Evolutionary conservation across 37 sponge, comb jelly and placozoan species (phyloP).

Genomic region (Chondrilla cf. caribensis): DNA sequence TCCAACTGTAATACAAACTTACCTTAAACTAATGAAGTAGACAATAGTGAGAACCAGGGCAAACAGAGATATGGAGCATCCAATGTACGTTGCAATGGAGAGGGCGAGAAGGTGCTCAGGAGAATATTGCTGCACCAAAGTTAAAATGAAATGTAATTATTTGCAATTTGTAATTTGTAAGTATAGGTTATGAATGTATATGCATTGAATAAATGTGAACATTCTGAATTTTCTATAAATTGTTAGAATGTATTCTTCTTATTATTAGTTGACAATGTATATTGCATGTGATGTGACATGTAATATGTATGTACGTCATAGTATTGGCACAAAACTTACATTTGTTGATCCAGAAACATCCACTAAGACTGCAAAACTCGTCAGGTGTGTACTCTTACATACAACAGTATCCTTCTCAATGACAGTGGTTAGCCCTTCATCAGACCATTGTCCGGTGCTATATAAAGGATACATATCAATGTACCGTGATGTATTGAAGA

Average conservation of each 20-base stretch:
- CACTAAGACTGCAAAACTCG: not conserved
- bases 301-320: no score
- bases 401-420: not conserved
- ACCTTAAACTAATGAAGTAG: conserved; percentile 6
- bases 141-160: not conserved
- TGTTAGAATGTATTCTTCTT: no score
- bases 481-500: no score
- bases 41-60: not conserved
- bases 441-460: not conserved
- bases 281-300: no score
- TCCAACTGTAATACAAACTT: no score
- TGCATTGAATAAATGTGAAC: no score
- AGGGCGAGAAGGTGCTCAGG: not conserved
- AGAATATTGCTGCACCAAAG: not conserved
- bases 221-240: no score
- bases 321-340: no score
- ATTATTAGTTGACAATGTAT: no score
- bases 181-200: no score
- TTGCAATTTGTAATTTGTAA: no score
- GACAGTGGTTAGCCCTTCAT: not conserved
- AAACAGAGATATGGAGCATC: not conserved
- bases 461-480: no score
- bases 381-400: not conserved
- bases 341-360: not conserved
- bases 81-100: not conserved